Conservation (phyloP, 2,888 invertebrate species). For the Catocala sponsa region DNA sequence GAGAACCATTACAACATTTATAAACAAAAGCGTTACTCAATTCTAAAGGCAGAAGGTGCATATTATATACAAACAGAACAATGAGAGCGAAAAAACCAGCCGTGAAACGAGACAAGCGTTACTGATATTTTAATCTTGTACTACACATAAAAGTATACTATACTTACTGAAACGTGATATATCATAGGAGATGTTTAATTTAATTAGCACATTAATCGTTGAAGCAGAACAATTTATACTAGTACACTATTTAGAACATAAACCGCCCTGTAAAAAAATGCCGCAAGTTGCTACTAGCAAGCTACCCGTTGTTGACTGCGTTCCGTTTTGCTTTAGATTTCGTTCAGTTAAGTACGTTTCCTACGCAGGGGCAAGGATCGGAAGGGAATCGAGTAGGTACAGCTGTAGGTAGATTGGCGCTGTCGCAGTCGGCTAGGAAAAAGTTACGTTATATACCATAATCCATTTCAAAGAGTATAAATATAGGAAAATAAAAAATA, state of each 20-base stretch:
- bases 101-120: conserved; percentile 25
- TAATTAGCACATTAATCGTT: conserved; percentile 12
- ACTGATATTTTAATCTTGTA: conserved; percentile 1
- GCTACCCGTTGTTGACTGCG: conserved; percentile 14
- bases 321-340: neutral
- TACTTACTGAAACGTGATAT: conserved; percentile 31
- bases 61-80: conserved; percentile 9
- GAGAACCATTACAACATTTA: neutral
- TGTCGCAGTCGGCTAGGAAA: no score
- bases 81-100: conserved; percentile 22
- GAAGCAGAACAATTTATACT: neutral
- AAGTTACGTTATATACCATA: no score
- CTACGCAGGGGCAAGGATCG: no score
- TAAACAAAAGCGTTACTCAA: neutral
- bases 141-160: neutral
- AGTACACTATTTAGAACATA: conserved; percentile 12
- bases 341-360: no score
- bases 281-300: conserved; percentile 18
- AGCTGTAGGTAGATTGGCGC: no score
- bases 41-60: neutral
- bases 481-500: no score
- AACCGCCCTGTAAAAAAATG: conserved; percentile 18
- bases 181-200: conserved; percentile 21
- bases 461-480: no score
- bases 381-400: no score